These are phyloP conservation scores for Rhagophthalmus giganteus DNA, from an alignment of 2,888 invertebrate species.

Conservation along the genomic window DNA sequence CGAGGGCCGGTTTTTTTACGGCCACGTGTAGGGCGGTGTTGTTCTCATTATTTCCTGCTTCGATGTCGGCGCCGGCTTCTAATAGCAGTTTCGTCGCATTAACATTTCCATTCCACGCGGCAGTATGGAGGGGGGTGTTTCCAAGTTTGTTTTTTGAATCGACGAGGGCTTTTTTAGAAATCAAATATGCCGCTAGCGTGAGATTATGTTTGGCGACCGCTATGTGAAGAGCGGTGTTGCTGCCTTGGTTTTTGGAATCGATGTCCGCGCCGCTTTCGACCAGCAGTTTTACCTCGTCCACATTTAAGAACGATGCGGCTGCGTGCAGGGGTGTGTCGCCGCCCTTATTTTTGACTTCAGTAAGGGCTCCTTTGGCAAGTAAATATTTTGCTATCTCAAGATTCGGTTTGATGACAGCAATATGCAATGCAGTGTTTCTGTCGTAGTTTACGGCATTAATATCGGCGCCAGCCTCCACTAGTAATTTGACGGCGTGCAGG, in stretches of 20 bases:
- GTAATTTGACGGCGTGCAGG: neutral
- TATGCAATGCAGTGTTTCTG: neutral
- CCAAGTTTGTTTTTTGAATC: neutral
- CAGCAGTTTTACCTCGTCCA: neutral
- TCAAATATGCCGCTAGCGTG: neutral
- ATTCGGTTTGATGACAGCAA: neutral
- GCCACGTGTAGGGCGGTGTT: too few species aligned
- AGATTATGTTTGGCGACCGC: neutral
- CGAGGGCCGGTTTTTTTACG: too few species aligned
- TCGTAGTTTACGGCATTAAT: neutral
- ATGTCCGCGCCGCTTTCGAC: neutral
- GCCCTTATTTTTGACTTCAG: neutral
- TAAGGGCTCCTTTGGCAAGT: neutral
- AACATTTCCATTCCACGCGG: neutral
- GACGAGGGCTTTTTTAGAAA: neutral
- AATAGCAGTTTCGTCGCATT: neutral
- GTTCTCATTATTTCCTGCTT: neutral
- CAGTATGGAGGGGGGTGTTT: neutral
- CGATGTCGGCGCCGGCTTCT: neutral
- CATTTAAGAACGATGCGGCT: neutral
- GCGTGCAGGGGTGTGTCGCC: slow-evolving; percentile 1
- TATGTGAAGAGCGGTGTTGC: slow-evolving; percentile 1
- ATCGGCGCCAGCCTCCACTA: neutral
- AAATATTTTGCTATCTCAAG: neutral
- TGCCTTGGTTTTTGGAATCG: neutral